Evolutionary conservation across 2,113 vertebrate genomes (phyloP).

Genomic region (Poecilia latipinna): DNA sequence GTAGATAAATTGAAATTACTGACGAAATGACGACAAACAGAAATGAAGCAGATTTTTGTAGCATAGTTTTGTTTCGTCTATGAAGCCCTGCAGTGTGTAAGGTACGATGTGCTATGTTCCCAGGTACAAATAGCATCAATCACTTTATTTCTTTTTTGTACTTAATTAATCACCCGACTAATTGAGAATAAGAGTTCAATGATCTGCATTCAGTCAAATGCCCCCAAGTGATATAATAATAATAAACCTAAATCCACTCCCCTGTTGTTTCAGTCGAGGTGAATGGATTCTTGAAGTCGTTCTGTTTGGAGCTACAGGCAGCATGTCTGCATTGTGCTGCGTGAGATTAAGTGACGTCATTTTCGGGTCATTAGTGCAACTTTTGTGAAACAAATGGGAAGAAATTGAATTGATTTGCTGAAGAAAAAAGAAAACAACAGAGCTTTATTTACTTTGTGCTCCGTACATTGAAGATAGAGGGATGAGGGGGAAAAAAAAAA

Average conservation of each 20-base stretch:
- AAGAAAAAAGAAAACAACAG: no score
- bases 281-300: background rate
- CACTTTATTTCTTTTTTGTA: background rate
- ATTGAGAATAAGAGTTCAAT: background rate
- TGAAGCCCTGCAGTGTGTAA: background rate
- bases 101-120: background rate
- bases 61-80: background rate
- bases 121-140: background rate
- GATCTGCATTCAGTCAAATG: background rate
- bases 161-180: background rate
- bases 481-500: background rate
- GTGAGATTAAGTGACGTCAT: background rate
- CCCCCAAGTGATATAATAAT: background rate
- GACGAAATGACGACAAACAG: no score
- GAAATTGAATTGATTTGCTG: no score
- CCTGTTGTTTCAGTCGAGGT: background rate
- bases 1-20: background rate
- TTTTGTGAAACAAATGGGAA: background rate
- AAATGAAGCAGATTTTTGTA: background rate
- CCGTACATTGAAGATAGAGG: no score
- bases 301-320: no score
- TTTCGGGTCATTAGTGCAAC: background rate
- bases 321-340: background rate
- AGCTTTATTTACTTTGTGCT: no score
- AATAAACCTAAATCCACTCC: background rate